phyloP scores from a whole-genome alignment of 2,113 vertebrate species.

The Hydrochoerus hydrochaeris region DNA sequence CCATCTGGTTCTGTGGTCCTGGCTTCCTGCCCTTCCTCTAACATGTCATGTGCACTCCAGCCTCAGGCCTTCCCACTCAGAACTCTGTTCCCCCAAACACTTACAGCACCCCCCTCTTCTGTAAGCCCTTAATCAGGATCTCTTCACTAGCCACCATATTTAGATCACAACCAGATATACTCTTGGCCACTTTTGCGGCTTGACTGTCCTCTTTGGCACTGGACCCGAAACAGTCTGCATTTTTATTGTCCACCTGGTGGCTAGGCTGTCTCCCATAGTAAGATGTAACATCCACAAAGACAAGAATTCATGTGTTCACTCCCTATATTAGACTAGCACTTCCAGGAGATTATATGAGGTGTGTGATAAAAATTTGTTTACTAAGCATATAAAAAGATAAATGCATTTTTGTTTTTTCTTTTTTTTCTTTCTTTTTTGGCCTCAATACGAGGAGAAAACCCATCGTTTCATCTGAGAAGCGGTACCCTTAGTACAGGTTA shows the following conservation, averaged over 20 bases:
- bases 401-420: not conserved
- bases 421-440: not conserved
- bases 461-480: not conserved
- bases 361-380: not conserved
- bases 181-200: not conserved
- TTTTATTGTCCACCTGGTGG: not conserved
- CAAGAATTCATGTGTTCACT: not conserved
- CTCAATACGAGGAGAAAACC: not conserved
- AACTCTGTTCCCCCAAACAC: not conserved
- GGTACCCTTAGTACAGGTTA: not conserved
- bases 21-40: not conserved
- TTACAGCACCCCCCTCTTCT: not conserved
- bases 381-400: constrained; percentile 45
- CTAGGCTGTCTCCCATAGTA: not conserved
- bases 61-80: not conserved
- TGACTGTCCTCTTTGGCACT: not conserved
- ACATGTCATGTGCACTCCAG: no score
- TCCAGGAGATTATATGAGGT: not conserved
- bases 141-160: not conserved
- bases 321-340: not conserved
- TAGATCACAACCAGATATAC: not conserved
- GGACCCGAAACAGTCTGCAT: not conserved
- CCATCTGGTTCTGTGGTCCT: not conserved
- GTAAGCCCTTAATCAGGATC: not conserved
- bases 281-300: not conserved